phyloP scores from a whole-genome alignment of 2,888 invertebrate species.

The Agonum fuliginosum region DNA sequence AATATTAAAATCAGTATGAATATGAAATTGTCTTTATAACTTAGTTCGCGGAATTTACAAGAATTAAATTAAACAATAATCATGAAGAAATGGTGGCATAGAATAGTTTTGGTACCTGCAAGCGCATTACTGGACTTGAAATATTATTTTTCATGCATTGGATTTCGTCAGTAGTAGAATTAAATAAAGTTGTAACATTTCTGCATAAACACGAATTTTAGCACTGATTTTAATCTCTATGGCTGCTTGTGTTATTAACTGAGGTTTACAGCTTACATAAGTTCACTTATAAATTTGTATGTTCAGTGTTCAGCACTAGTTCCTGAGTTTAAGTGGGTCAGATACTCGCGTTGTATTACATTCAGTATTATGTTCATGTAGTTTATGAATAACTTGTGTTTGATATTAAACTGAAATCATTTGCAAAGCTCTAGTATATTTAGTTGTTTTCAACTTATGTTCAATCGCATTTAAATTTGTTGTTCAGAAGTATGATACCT shows the following conservation, averaged over 20 bases:
- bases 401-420: constrained; percentile 33
- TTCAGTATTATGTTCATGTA: background rate
- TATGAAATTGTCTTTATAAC: too few species aligned
- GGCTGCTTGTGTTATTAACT: constrained; percentile 21
- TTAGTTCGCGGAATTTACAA: too few species aligned
- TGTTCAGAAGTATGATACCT: too few species aligned
- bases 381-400: constrained; percentile 33
- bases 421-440: constrained; percentile 5
- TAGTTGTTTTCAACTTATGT: constrained; percentile 11
- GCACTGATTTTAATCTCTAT: constrained; percentile 18
- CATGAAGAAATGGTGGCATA: too few species aligned
- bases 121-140: background rate
- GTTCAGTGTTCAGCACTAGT: constrained; percentile 8
- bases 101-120: too few species aligned
- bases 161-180: background rate
- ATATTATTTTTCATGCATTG: background rate
- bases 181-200: background rate
- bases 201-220: constrained; percentile 3
- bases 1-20: too few species aligned
- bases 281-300: constrained; percentile 40
- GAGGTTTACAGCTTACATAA: constrained; percentile 34
- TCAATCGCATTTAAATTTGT: background rate
- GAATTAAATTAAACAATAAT: too few species aligned
- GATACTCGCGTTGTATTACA: background rate
- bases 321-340: constrained; percentile 5